Evolutionary conservation across 2,113 vertebrate genomes (phyloP).

Genomic region (Smithornis capensis): DNA sequence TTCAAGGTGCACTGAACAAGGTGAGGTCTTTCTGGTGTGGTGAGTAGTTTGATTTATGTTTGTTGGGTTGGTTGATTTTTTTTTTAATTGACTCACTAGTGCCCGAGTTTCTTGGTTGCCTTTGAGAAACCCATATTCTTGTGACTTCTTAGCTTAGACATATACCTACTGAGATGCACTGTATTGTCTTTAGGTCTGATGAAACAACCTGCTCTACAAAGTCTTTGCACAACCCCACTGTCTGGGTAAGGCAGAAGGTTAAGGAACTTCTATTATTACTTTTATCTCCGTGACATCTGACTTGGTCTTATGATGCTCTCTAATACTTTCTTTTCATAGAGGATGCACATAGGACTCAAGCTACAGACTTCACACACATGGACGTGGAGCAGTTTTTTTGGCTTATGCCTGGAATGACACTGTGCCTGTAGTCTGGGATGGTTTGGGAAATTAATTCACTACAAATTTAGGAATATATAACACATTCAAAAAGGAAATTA

Average conservation of each 20-base stretch:
- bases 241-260: not conserved
- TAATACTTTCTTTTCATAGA: not conserved
- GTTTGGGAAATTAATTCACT: not conserved
- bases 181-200: not conserved
- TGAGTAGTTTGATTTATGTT: fast-evolving
- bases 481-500: not conserved
- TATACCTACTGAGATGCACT: not conserved
- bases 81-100: not conserved
- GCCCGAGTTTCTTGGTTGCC: not conserved
- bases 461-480: not conserved
- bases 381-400: not conserved
- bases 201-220: not conserved
- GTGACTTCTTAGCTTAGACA: not conserved
- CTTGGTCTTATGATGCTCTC: not conserved
- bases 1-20: not conserved
- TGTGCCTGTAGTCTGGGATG: not conserved
- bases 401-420: not conserved
- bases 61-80: fast-evolving
- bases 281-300: not conserved
- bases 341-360: not conserved
- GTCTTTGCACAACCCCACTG: not conserved
- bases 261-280: not conserved
- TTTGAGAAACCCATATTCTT: not conserved
- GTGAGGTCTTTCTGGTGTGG: not conserved
- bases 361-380: not conserved